Percentiles rank a stretch among this genome's conserved stretches.
Conservation (phyloP, 2,113 vertebrate species). For the Amblyopsis rosae region DNA sequence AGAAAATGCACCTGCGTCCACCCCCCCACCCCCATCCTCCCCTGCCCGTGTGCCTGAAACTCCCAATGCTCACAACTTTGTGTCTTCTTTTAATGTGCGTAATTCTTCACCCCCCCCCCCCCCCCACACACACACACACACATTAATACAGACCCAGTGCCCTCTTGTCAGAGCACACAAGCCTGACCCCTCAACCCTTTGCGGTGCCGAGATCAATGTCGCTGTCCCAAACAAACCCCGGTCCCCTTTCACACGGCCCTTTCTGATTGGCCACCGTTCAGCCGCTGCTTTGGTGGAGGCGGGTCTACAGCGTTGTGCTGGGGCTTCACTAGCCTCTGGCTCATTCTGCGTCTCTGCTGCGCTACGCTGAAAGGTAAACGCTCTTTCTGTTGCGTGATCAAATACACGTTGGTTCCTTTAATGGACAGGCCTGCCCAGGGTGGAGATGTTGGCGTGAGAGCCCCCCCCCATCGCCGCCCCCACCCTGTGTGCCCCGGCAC, state of each 20-base stretch:
- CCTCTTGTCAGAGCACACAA: slow-evolving; percentile 36
- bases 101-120: slow-evolving; percentile 53
- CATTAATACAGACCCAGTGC: slow-evolving; percentile 17
- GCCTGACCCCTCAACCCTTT: slow-evolving; percentile 49
- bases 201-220: slow-evolving; percentile 55
- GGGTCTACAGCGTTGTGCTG: background rate
- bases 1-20: slow-evolving; percentile 64
- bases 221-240: slow-evolving; percentile 58
- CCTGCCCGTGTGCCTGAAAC: slow-evolving; percentile 57
- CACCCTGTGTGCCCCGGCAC: slow-evolving; percentile 62
- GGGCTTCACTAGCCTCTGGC: slow-evolving; percentile 25
- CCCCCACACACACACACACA: slow-evolving; percentile 1
- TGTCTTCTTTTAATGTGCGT: slow-evolving; percentile 68
- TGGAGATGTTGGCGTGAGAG: slow-evolving; percentile 57
- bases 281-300: slow-evolving; percentile 16
- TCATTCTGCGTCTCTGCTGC: background rate
- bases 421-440: slow-evolving; percentile 46
- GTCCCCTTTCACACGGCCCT: slow-evolving; percentile 25
- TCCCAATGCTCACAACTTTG: slow-evolving; percentile 47
- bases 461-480: slow-evolving; percentile 42
- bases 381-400: slow-evolving; percentile 16
- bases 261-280: slow-evolving; percentile 51
- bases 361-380: slow-evolving; percentile 22
- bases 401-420: no score
- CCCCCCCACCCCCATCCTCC: slow-evolving; percentile 63